Percentiles rank a stretch among this genome's conserved stretches.
Evolutionary conservation across 1,140 invertebrate genomes (phyloP).

Genomic region (Apolygus lucorum): DNA sequence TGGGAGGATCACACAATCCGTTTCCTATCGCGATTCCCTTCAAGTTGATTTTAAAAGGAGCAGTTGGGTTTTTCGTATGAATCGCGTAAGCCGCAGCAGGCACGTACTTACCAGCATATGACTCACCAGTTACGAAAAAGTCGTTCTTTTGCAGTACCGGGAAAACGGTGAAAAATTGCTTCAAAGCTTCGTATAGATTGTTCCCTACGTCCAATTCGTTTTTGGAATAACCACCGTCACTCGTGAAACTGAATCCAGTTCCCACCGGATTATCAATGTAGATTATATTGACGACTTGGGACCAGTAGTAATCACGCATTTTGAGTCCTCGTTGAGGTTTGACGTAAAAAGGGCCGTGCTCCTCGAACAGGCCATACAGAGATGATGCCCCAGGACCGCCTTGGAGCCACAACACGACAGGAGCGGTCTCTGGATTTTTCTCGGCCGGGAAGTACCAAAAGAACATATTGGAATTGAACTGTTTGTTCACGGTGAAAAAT

Average conservation of each 20-base stretch:
- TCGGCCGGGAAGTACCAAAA: conserved; percentile 69
- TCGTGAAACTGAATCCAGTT: conserved; percentile 63
- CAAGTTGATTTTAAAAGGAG: conserved; percentile 52
- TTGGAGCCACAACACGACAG: conserved; percentile 76
- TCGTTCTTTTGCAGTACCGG: conserved; percentile 30
- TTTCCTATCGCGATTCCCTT: conserved; percentile 72
- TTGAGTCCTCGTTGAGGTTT: conserved; percentile 48
- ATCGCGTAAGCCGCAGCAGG: conserved; percentile 70
- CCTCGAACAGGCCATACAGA: conserved; percentile 68
- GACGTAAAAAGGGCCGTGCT: conserved; percentile 45
- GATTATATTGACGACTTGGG: conserved; percentile 59
- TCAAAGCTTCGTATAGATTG: conserved; percentile 54
- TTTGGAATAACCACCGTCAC: conserved; percentile 51
- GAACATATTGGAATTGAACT: conserved; percentile 58
- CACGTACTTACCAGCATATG: conserved; percentile 65
- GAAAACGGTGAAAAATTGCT: conserved; percentile 63
- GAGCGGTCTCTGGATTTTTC: conserved; percentile 34
- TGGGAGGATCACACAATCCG: conserved; percentile 68
- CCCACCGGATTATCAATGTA: conserved; percentile 86
- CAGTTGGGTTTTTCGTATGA: conserved; percentile 54
- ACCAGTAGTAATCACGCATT: conserved; percentile 63
- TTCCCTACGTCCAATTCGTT: conserved; percentile 58
- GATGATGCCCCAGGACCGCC: conserved; percentile 73
- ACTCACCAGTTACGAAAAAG: conserved; percentile 77
- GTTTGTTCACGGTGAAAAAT: conserved; percentile 59